Evolutionary conservation across 2,113 vertebrate species (phyloP), one percentile per base, ranked within the genome.

Genomic region (Gasterosteus nipponicus): DNA sequence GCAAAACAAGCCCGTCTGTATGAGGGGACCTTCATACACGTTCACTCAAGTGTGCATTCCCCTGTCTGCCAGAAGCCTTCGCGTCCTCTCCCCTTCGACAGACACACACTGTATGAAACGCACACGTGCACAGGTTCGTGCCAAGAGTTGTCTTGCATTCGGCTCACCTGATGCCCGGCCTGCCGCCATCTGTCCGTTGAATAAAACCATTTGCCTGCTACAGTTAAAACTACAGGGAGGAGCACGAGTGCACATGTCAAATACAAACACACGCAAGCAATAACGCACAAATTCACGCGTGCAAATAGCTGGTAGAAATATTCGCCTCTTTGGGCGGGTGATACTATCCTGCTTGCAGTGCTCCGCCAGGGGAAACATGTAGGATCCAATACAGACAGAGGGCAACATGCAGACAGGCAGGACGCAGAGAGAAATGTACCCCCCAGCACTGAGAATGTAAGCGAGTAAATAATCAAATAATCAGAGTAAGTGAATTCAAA

Each of bases 151-250:
- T 83, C 82, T 61, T 47, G 67, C 31, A 19, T 57, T 78, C 38
- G 41, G 64, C 70, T 87, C 89, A 88, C 85, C 86, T 89, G 89
- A 85, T 81, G 80, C 72, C 75, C 59, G 75, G 73, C 83, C 87
- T 82, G 85, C 83, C 83, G 86, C 80, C 88, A 89, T 85, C 89
- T 89, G 87, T 85, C 83, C 76, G 83, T 84, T 68, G 67, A 83
- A 75, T 70, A 75, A 78, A 29, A 84, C 56, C 66, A 66, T 42
- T 71, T 26, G 54, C 35, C 75, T 67, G 69, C 79, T 75, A 16
- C 56, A 33, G 29, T 31, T 26, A 33, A 44, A 46, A 75, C 39
- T 72, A 67, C 70, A 66, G 76, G 59, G 73, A 69, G 1, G 0
- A 35, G 19, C 38, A 41, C 16, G 65, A 66, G 72, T 62, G 73